Conservation (phyloP, 2,113 vertebrate species). For the Benitochromis conjunctus region DNA sequence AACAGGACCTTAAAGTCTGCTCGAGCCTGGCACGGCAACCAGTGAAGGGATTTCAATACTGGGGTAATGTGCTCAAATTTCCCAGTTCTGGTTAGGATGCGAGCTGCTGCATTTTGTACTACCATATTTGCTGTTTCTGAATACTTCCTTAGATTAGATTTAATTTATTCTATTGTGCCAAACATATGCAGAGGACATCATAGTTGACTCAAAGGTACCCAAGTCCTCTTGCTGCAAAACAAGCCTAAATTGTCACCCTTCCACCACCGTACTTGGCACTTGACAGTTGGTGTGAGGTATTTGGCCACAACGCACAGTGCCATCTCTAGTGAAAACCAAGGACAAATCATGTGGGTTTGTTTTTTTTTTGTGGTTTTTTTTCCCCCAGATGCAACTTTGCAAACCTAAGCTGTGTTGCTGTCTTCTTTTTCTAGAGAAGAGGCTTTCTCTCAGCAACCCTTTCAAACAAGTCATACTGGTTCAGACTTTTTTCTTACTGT, state of each 20-base stretch:
- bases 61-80: too few relatives aligned
- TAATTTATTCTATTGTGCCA: background rate
- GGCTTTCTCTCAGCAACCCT: background rate
- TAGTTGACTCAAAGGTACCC: background rate
- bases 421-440: background rate
- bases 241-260: background rate
- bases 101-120: too few relatives aligned
- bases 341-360: fast-evolving
- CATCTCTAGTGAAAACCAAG: background rate
- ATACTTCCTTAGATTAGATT: background rate
- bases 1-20: too few relatives aligned
- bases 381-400: background rate
- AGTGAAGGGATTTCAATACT: too few relatives aligned
- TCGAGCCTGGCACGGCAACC: too few relatives aligned
- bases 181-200: background rate
- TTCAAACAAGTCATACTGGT: background rate
- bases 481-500: background rate
- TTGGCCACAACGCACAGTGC: background rate
- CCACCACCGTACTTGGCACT: background rate
- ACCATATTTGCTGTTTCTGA: background rate
- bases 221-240: background rate
- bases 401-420: background rate
- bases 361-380: fast-evolving
- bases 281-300: background rate
- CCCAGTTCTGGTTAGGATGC: too few relatives aligned